Evolutionary conservation across 2,113 vertebrate genomes (phyloP).

Genomic region (Murina feae): DNA sequence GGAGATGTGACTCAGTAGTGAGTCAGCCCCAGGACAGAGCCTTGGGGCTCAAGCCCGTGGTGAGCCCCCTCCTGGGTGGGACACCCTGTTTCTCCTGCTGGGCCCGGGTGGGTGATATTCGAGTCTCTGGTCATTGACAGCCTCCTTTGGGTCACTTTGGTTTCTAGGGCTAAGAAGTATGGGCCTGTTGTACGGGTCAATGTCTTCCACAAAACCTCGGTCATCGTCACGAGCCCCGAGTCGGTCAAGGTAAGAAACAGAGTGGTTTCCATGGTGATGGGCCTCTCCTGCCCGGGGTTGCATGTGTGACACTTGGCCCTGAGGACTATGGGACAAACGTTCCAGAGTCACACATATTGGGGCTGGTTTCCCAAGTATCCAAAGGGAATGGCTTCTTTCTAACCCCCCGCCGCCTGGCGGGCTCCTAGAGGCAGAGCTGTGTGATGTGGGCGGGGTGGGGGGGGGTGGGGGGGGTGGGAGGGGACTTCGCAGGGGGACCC

Average conservation of each 20-base stretch:
- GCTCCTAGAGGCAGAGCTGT: too few relatives aligned
- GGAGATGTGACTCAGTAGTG: neutral
- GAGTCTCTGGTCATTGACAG: neutral
- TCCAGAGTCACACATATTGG: too few relatives aligned
- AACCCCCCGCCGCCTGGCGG: too few relatives aligned
- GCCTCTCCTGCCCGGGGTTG: neutral
- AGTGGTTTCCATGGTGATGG: accelerated
- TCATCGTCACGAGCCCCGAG: conserved; percentile 80
- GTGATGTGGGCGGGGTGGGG: too few relatives aligned
- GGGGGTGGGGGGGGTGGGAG: too few relatives aligned
- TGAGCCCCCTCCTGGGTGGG: neutral
- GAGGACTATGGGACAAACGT: too few relatives aligned
- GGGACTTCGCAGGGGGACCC: neutral
- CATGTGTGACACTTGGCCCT: neutral
- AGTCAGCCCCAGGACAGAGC: neutral
- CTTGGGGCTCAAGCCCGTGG: neutral
- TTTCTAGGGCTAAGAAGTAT: conserved; percentile 81
- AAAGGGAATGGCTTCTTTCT: neutral
- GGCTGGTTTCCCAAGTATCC: neutral
- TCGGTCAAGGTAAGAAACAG: conserved; percentile 82
- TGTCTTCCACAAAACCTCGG: conserved; percentile 77
- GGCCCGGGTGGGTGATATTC: neutral
- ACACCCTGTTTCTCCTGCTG: neutral
- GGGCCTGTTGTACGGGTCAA: conserved; percentile 83
- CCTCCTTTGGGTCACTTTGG: neutral